Conservation (phyloP, 2,888 invertebrate species). For the Empis stercorea region DNA sequence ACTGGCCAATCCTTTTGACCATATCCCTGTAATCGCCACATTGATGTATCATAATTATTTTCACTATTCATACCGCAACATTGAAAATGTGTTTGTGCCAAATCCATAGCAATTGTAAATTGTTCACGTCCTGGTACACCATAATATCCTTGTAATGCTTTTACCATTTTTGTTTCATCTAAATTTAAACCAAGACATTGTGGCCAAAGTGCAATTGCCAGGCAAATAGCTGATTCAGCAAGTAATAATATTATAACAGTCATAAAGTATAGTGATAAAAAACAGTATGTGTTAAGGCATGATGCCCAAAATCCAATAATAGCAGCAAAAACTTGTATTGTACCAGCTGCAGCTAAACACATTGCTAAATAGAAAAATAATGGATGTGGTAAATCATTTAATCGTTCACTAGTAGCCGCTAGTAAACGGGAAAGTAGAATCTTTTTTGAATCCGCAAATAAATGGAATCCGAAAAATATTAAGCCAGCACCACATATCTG, state of each 20-base stretch:
- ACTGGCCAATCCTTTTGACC: slow-evolving; percentile 56
- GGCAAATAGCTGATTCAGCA: slow-evolving; percentile 57
- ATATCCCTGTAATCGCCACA: slow-evolving; percentile 63
- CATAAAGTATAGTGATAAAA: slow-evolving; percentile 61
- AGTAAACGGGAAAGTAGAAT: slow-evolving; percentile 59
- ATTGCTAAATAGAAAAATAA: slow-evolving; percentile 65
- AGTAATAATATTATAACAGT: slow-evolving; percentile 52
- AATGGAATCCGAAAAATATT: slow-evolving; percentile 56
- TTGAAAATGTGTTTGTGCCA: slow-evolving; percentile 57
- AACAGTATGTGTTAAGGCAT: slow-evolving; percentile 58
- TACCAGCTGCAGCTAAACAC: slow-evolving; percentile 53
- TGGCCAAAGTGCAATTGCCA: slow-evolving; percentile 61
- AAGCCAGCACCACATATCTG: slow-evolving; percentile 61
- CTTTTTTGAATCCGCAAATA: slow-evolving; percentile 57
- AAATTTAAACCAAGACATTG: slow-evolving; percentile 61
- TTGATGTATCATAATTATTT: slow-evolving; percentile 66
- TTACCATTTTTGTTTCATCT: slow-evolving; percentile 52
- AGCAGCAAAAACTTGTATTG: slow-evolving; percentile 52
- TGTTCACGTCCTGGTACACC: slow-evolving; percentile 55
- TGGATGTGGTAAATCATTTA: slow-evolving; percentile 50
- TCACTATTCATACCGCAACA: slow-evolving; percentile 71
- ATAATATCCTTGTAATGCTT: slow-evolving; percentile 60
- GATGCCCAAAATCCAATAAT: slow-evolving; percentile 73
- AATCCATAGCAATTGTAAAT: slow-evolving; percentile 68
- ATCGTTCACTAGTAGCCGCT: slow-evolving; percentile 41